Evolutionary conservation across 2,888 invertebrate genomes (phyloP).

Genomic region (Machimus atricapillus): DNA sequence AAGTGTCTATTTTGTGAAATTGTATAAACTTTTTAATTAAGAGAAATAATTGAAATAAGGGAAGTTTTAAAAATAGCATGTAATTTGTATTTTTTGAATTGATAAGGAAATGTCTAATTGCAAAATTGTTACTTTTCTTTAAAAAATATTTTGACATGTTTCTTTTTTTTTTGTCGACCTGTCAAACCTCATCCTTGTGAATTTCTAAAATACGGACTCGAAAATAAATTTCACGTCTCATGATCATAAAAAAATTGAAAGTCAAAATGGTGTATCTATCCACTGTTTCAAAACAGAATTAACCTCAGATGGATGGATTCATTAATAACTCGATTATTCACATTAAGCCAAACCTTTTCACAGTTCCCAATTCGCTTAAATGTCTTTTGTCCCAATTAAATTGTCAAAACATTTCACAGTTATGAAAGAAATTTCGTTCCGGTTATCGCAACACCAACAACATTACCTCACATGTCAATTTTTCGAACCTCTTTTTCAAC

Average conservation of each 20-base stretch:
- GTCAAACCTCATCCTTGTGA: not conserved
- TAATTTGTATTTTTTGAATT: no score
- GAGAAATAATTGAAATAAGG: no score
- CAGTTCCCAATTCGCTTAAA: not conserved
- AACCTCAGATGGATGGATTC: not conserved
- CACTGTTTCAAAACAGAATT: not conserved
- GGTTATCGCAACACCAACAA: not conserved
- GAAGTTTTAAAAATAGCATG: no score
- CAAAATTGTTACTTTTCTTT: no score
- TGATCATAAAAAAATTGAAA: not conserved
- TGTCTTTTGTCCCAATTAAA: not conserved
- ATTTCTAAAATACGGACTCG: not conserved
- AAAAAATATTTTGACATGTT: no score
- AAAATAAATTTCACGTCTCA: not conserved
- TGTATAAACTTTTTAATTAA: no score
- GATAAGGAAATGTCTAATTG: no score
- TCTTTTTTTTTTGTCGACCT: not conserved
- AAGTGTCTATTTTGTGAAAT: no score
- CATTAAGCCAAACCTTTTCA: not conserved
- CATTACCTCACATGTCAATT: not conserved
- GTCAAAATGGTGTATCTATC: not conserved
- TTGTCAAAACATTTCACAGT: not conserved
- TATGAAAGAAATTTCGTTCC: not conserved
- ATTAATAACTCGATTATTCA: not conserved
- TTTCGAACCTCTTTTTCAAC: not conserved